These are phyloP conservation scores for Sinosuthora webbiana DNA, from an alignment of 2,113 vertebrate species.

Conservation along the genomic window DNA sequence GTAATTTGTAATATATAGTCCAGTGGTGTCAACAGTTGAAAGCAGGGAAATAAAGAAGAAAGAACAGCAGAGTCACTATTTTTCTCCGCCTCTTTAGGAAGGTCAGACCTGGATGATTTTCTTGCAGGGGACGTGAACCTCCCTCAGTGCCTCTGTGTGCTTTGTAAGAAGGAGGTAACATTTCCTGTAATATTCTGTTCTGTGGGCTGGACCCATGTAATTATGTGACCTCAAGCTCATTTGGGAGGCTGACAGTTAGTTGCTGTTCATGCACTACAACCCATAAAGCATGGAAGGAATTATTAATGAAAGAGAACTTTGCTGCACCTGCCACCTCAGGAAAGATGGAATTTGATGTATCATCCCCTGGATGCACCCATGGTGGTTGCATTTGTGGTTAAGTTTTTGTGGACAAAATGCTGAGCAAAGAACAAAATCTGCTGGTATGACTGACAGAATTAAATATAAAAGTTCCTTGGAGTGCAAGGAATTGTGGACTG, in stretches of 20 bases:
- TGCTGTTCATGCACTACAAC: neutral
- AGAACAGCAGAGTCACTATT: neutral
- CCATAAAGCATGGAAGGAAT: neutral
- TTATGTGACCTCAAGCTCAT: neutral
- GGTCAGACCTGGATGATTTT: neutral
- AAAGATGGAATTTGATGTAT: neutral
- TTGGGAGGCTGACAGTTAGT: neutral
- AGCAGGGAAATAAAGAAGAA: neutral
- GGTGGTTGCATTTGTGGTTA: neutral
- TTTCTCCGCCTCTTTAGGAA: neutral
- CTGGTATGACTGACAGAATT: slow-evolving; percentile 15
- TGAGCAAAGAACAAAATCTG: neutral
- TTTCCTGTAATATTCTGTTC: neutral
- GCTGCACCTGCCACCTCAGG: neutral
- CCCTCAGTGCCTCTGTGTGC: neutral
- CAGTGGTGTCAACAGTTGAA: neutral
- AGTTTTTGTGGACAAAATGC: neutral
- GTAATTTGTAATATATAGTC: neutral
- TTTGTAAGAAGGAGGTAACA: neutral
- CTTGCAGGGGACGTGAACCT: neutral
- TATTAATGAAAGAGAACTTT: neutral
- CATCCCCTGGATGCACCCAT: neutral
- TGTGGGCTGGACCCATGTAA: neutral
- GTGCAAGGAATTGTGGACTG: neutral
- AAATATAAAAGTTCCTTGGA: slow-evolving; percentile 10